Evolutionary conservation across 1,140 invertebrate genomes (phyloP).

Genomic region (Pinna nobilis): DNA sequence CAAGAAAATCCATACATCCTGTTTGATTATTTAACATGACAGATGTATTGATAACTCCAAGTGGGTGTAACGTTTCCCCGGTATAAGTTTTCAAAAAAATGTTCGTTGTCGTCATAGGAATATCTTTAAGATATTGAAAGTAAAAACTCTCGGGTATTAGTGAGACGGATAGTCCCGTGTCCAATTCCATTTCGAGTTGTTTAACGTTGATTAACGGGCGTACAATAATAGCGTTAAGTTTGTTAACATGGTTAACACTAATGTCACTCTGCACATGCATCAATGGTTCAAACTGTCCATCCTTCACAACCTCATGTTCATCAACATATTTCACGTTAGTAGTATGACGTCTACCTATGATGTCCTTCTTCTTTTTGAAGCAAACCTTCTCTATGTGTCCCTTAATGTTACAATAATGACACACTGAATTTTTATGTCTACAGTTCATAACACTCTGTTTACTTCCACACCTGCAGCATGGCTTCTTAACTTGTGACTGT

Average conservation of each 20-base stretch:
- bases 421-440: background rate
- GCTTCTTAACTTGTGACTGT: background rate
- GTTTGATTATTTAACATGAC: conserved; percentile 12
- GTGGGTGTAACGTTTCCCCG: conserved; percentile 1
- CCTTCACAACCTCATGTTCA: background rate
- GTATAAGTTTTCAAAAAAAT: conserved; percentile 9
- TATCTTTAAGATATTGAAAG: conserved; percentile 1
- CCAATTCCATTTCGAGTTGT: background rate
- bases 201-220: background rate
- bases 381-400: conserved; percentile 13
- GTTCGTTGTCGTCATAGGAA: background rate
- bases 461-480: conserved; percentile 24
- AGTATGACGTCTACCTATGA: background rate
- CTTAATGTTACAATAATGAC: background rate
- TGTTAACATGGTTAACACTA: background rate
- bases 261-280: background rate
- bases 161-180: conserved; percentile 19
- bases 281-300: background rate
- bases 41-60: background rate
- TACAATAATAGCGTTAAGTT: background rate
- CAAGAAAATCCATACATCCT: background rate
- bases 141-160: conserved; percentile 5
- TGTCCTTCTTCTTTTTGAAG: background rate
- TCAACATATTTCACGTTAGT: background rate
- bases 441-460: conserved; percentile 4